phyloP scores from a whole-genome alignment of 2,797 vertebrate genomes.

The Chiroxiphia lanceolata region DNA sequence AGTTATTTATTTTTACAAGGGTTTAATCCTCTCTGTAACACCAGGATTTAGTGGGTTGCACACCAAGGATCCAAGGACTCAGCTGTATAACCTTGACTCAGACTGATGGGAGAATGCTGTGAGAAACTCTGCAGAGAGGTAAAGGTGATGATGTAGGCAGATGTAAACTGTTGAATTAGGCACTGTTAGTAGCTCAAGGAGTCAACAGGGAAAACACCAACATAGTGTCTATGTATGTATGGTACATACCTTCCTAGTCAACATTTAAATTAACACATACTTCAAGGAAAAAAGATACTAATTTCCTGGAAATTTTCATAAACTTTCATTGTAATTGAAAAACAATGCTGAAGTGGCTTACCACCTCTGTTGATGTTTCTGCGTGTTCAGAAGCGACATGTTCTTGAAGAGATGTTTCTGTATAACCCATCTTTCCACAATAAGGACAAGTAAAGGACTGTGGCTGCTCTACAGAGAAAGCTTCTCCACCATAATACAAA shows the following conservation, averaged over 20 bases:
- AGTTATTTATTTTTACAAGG: neutral
- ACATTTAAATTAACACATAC: neutral
- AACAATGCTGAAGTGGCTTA: slow-evolving; percentile 55
- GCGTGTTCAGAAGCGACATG: slow-evolving; percentile 97
- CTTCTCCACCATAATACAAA: slow-evolving; percentile 98
- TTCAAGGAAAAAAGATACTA: neutral
- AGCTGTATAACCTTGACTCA: neutral
- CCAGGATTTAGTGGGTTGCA: neutral
- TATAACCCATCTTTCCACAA: slow-evolving; percentile 99
- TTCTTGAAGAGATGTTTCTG: slow-evolving; percentile 98
- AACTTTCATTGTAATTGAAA: neutral
- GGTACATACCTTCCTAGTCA: neutral
- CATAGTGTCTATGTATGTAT: neutral
- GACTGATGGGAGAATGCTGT: neutral
- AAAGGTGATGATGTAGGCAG: neutral
- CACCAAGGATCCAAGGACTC: neutral
- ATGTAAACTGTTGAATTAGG: neutral
- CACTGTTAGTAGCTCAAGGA: neutral
- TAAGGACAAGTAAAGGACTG: slow-evolving; percentile 99
- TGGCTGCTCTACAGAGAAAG: slow-evolving; percentile 98
- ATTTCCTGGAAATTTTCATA: neutral
- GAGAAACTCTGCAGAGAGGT: neutral
- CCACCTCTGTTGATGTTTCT: slow-evolving; percentile 98
- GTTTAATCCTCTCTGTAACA: slow-evolving; percentile 9
- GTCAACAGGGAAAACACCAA: neutral